phyloP scores from a whole-genome alignment of 2,888 invertebrate species.

The Hydrotaea diabolus region DNA sequence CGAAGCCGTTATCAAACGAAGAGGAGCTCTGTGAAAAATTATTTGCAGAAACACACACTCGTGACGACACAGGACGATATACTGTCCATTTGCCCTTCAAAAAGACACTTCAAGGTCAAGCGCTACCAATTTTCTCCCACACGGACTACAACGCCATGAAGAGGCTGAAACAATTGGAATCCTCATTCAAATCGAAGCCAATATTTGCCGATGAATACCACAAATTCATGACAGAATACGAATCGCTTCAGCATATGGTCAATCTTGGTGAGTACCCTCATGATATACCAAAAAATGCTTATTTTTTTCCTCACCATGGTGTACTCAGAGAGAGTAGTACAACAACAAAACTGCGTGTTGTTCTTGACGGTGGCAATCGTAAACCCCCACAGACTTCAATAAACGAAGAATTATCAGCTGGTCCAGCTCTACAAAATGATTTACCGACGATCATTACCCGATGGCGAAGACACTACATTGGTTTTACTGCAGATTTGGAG shows the following conservation, averaged over 20 bases:
- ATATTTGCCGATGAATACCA: conserved; percentile 34
- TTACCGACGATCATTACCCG: conserved; percentile 22
- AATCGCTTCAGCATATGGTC: conserved; percentile 44
- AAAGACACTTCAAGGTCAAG: conserved; percentile 13
- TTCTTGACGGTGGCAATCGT: conserved; percentile 40
- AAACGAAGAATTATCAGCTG: conserved; percentile 45
- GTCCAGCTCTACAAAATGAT: conserved; percentile 46
- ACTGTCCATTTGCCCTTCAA: conserved; percentile 47
- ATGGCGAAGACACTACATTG: conserved; percentile 41
- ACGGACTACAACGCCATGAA: conserved; percentile 46
- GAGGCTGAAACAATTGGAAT: conserved; percentile 43
- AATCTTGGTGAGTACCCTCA: conserved; percentile 54
- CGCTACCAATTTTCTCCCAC: conserved; percentile 23
- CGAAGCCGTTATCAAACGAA: background rate
- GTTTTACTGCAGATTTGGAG: conserved; percentile 48
- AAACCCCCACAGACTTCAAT: conserved; percentile 36
- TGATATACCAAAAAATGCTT: conserved; percentile 42
- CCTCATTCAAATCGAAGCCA: conserved; percentile 1
- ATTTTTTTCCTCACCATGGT: conserved; percentile 50
- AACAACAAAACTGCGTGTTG: conserved; percentile 52
- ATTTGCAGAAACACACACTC: conserved; percentile 28
- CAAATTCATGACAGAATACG: conserved; percentile 45
- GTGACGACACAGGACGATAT: conserved; percentile 36
- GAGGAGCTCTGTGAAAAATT: conserved; percentile 39
- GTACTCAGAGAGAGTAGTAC: conserved; percentile 50